Evolutionary conservation across 30 jellyfish, hydroid and myxozoan species (phyloP), one percentile per base, ranked within the genome.

Genomic region (Hydra vulgaris): DNA sequence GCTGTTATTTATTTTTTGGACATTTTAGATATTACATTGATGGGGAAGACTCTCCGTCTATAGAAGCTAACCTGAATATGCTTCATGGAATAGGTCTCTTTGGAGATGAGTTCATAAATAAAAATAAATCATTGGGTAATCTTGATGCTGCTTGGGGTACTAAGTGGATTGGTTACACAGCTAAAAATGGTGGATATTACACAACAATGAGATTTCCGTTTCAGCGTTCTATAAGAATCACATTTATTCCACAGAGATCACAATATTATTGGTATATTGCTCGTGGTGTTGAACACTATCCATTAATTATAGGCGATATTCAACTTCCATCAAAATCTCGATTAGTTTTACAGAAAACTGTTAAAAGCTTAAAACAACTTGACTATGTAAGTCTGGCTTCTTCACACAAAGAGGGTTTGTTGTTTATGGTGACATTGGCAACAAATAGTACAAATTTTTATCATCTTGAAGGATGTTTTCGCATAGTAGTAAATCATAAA

Each of bases 71-170:
- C 76, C 74, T 88, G 27, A 83, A 66, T 73, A 53, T 88, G 74
- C 87, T 84, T 40, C 96, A 88, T 88, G 96, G 96, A 3, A 83
- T 88, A 17, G 96, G 96, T 16, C 18, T 0, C 24, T 4, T 0
- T 27, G 23, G 67, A 26, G 56, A 66, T 40, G 71, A 40, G 61
- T 12, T 54, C 72, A 70, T 26, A 23, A 40, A 3, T 3, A 40
- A 21, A 0, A 20, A 68, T 40, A 40, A 40, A 12, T 40, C 61
- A 40, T 3, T 40, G 85, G 77, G 7, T 83, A 84, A 82, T 40
- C 74, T 83, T 17, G 82, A 81, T 8, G 74, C 76, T 52, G 88
- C 96, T 24, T 88, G 96, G 96, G 96, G 96, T 20, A 88, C 88
- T 15, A 74, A 88, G 77, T 71, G 96, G 96, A n/a, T 88, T 68